phyloP scores from a whole-genome alignment of 1,140 invertebrate genomes.

The Tribolium castaneum region DNA sequence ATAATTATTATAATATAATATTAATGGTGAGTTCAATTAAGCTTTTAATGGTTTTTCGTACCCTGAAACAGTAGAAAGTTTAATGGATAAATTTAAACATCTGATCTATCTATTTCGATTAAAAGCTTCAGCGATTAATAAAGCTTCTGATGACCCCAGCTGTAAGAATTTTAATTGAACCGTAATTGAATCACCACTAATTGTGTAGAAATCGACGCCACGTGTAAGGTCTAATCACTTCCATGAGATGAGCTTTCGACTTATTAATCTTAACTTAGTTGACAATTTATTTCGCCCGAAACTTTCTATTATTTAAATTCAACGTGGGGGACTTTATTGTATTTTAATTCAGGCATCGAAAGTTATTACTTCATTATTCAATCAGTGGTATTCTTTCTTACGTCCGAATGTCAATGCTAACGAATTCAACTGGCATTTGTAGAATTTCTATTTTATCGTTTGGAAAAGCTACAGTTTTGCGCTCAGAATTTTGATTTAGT shows the following conservation, averaged over 20 bases:
- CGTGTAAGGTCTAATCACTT: background rate
- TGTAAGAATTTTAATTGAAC: slow-evolving; percentile 15
- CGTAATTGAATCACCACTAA: background rate
- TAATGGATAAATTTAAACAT: background rate
- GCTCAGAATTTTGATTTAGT: background rate
- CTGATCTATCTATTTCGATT: background rate
- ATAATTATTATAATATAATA: too few species aligned
- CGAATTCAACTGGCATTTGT: background rate
- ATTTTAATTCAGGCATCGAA: background rate
- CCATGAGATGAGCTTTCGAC: background rate
- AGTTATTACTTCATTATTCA: background rate
- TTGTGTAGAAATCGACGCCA: slow-evolving; percentile 5
- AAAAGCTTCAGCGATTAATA: background rate
- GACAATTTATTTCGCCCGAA: slow-evolving; percentile 2
- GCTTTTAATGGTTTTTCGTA: too few species aligned
- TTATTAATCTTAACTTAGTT: slow-evolving; percentile 11
- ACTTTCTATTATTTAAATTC: slow-evolving; percentile 15
- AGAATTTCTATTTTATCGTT: background rate
- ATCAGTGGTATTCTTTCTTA: background rate
- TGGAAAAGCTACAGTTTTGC: background rate
- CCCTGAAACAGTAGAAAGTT: background rate
- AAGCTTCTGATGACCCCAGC: background rate
- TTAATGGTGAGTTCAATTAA: too few species aligned
- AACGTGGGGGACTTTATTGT: background rate
- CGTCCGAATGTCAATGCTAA: background rate